Evolutionary conservation across 2,113 vertebrate species (phyloP), one percentile per base, ranked within the genome.

Genomic region (Myrmophylax atrothorax): DNA sequence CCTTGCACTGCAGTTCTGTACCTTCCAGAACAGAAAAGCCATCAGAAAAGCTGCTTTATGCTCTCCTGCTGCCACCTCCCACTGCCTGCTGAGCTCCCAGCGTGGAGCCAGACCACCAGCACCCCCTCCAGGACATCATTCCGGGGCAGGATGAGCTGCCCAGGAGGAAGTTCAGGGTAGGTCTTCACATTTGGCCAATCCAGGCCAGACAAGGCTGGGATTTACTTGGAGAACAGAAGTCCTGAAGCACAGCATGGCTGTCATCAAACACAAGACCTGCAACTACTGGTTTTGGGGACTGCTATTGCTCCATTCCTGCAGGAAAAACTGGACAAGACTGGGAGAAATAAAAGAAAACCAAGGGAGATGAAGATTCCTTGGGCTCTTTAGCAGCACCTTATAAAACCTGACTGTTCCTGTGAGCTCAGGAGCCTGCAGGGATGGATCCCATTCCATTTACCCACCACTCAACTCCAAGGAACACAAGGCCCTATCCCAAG

Each of bases 191-290:
- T 33, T 68, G 74, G 58, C 46, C 70, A 52, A 40, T 42, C n/a
- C 49, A 40, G 26, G 18, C 29, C 62, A 28, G 38, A 3, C 22
- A 46, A 74, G 28, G 56, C 42, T 59, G 33, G n/a, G 18, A 44
- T 68, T 52, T 44, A 37, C 55, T 14, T 33, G 42, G 52, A 24
- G 63, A 62, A 35, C 19, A 60, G 33, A 72, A 64, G 24, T 17
- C 18, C n/a, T 35, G 35, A 37, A 94, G 49, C 46, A 22, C 1
- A 73, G 66, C 18, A 40, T 44, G 37, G 62, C 53, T 90, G 68
- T 59, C 42, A 7, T 1, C 6, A 8, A 81, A 35, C 66, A 31
- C 0, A 0, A 56, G 13, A 22, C 16, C 67, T 26, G 1, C 9
- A 10, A 19, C 23, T 24, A 49, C 59, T 47, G n/a, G 25, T 42